Conservation (phyloP, 2,113 vertebrate species). For the Boulengeromyrus knoepffleri region DNA sequence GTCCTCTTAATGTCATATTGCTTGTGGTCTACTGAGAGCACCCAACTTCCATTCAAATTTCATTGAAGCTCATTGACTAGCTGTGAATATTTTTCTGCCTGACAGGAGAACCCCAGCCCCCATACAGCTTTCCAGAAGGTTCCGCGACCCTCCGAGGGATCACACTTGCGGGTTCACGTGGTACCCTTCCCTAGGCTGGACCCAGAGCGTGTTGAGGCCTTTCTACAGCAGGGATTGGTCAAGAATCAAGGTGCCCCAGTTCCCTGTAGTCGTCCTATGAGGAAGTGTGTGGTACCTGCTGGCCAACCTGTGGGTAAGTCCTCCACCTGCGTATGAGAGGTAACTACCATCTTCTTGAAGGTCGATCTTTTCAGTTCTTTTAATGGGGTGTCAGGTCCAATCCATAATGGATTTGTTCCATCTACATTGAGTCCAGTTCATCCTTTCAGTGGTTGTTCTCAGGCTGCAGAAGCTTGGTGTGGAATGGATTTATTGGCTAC, state of each 20-base stretch:
- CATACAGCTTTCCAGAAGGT: conserved; percentile 98
- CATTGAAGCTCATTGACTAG: neutral
- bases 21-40: neutral
- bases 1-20: neutral
- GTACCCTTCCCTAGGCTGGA: conserved; percentile 83
- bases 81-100: neutral
- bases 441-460: neutral
- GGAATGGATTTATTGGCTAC: neutral
- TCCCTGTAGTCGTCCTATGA: conserved; percentile 63
- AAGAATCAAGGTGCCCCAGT: conserved; percentile 63
- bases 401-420: neutral
- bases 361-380: neutral
- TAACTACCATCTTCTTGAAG: neutral
- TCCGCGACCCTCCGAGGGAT: conserved; percentile 88
- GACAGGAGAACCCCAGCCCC: conserved; percentile 91
- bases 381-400: neutral
- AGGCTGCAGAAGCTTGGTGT: neutral
- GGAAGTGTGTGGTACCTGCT: conserved; percentile 87
- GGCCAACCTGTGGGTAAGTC: conserved; percentile 89
- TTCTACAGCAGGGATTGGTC: conserved; percentile 69
- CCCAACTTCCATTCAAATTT: neutral
- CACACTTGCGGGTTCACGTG: conserved; percentile 86
- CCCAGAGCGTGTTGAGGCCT: conserved; percentile 73
- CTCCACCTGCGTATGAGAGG: neutral
- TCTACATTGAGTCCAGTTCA: neutral